Conservation (phyloP, 1,140 invertebrate genomes). For the Aphis gossypii region DNA sequence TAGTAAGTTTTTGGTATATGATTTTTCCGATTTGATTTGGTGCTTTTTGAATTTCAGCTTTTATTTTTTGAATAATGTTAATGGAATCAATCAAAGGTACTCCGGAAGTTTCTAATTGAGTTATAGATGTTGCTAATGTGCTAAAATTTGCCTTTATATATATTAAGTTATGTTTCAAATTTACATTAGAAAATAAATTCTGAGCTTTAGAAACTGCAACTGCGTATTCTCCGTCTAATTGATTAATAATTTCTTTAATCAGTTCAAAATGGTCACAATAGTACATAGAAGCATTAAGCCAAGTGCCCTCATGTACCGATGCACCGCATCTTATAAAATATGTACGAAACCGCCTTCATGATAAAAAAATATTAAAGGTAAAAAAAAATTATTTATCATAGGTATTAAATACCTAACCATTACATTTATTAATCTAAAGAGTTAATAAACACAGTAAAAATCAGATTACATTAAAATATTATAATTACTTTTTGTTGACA, state of each 20-base stretch:
- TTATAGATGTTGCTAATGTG: neutral
- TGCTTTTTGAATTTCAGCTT: neutral
- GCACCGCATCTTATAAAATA: too few relatives aligned
- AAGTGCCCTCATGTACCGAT: neutral
- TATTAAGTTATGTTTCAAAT: too few relatives aligned
- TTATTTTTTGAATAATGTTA: neutral
- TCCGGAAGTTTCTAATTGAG: slow-evolving; percentile 22
- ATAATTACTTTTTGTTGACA: too few relatives aligned
- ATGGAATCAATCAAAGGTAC: neutral
- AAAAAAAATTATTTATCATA: too few relatives aligned
- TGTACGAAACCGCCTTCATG: too few relatives aligned
- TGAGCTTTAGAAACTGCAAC: neutral
- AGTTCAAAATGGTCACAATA: neutral
- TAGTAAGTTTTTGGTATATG: neutral
- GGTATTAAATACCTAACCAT: too few relatives aligned
- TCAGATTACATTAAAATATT: too few relatives aligned
- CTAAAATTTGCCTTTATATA: too few relatives aligned
- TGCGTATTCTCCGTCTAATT: neutral
- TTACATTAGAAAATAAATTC: too few relatives aligned
- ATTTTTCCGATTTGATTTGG: slow-evolving; percentile 11
- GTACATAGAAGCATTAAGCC: neutral
- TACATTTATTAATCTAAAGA: too few relatives aligned
- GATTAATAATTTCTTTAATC: slow-evolving; percentile 5
- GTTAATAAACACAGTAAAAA: too few relatives aligned
- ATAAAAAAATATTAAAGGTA: too few relatives aligned